Percentiles rank a stretch among this genome's conserved stretches.
Evolutionary conservation across 2,888 invertebrate species (phyloP).

Genomic region (Apoda limacodes): DNA sequence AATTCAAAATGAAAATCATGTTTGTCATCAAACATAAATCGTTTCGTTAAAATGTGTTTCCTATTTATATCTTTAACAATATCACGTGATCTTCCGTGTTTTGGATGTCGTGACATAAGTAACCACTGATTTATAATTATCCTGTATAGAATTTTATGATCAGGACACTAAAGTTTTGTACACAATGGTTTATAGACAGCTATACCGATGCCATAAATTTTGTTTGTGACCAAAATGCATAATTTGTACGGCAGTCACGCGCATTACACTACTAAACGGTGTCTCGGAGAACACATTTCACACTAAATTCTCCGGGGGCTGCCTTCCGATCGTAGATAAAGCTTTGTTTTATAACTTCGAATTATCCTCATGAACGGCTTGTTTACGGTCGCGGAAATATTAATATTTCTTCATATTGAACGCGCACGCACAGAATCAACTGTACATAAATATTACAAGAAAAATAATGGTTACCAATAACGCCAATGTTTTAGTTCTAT

Average conservation of each 20-base stretch:
- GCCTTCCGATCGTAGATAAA: conserved; percentile 59
- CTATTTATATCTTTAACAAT: conserved; percentile 25
- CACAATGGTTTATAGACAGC: conserved; percentile 65
- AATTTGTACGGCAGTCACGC: conserved; percentile 67
- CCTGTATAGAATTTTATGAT: conserved; percentile 41
- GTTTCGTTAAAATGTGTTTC: conserved; percentile 7
- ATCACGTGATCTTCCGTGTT: conserved; percentile 40
- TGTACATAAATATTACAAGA: conserved; percentile 15
- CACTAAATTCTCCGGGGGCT: conserved; percentile 58
- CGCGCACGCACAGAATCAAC: conserved; percentile 40
- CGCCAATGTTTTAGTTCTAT: conserved; percentile 5
- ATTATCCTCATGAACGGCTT: conserved; percentile 59
- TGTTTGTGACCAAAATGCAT: conserved; percentile 64
- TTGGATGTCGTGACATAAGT: conserved; percentile 42
- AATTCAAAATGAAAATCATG: no score
- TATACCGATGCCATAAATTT: conserved; percentile 66
- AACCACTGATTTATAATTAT: not conserved
- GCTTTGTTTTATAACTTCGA: conserved; percentile 62
- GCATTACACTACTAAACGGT: conserved; percentile 66
- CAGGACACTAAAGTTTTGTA: conserved; percentile 57
- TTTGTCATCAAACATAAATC: no score
- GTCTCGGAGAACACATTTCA: conserved; percentile 66
- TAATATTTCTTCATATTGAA: conserved; percentile 60
- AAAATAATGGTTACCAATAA: conserved; percentile 19
- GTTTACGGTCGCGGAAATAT: conserved; percentile 56